Evolutionary conservation across 2,888 invertebrate species (phyloP).

Genomic region (Cetonia aurata): DNA sequence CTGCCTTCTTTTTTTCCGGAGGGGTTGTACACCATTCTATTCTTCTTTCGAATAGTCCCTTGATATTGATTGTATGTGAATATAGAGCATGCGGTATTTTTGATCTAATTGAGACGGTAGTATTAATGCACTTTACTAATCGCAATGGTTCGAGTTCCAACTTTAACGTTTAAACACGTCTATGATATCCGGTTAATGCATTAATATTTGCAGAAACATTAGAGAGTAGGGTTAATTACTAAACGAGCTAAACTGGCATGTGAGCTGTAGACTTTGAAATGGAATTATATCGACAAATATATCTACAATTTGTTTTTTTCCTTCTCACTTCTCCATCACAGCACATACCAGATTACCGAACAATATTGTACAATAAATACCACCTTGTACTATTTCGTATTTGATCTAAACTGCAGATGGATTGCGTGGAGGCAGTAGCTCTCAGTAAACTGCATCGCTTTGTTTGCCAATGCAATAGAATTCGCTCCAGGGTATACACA

Average conservation of each 20-base stretch:
- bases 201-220: conserved; percentile 28
- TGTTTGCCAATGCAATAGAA: neutral
- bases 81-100: neutral
- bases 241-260: neutral
- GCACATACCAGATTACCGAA: neutral
- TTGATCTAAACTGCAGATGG: neutral
- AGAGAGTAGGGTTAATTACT: conserved; percentile 1
- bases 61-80: conserved; percentile 10
- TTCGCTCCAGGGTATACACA: neutral
- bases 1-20: conserved; percentile 15
- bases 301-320: neutral
- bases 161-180: neutral
- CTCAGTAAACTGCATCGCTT: neutral
- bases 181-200: neutral
- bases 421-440: neutral
- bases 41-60: neutral
- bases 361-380: neutral
- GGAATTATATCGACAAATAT: neutral
- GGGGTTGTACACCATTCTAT: neutral
- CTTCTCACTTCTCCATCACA: neutral
- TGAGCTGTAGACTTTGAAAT: neutral
- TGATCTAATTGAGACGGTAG: conserved; percentile 24
- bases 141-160: neutral
- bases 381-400: neutral
- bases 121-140: conserved; percentile 19